Conservation (phyloP, 2,797 vertebrate species). For the Periparus ater region DNA sequence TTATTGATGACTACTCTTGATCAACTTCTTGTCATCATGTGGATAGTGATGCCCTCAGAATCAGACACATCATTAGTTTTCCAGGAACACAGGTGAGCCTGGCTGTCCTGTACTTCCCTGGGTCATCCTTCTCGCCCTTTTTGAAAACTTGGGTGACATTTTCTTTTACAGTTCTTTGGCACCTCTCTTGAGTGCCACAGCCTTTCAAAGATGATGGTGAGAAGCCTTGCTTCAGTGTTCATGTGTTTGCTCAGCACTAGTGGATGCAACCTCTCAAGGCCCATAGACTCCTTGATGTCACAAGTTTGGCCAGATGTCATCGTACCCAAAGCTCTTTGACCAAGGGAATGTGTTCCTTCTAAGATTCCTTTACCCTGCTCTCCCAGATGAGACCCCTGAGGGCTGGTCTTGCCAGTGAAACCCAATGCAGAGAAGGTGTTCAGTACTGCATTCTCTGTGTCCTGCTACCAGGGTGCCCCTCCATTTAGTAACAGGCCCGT, state of each 20-base stretch:
- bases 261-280: no score
- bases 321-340: background rate
- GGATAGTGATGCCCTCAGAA: background rate
- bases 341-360: background rate
- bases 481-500: no score
- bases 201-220: background rate
- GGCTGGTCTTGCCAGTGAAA: background rate
- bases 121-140: background rate
- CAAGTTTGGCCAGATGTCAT: background rate
- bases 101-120: background rate
- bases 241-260: background rate
- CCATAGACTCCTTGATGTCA: background rate
- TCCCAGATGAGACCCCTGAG: background rate
- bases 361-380: accelerated
- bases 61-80: background rate
- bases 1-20: background rate
- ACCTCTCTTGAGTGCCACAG: background rate
- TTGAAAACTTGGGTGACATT: background rate
- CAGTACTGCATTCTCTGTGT: background rate
- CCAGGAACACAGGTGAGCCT: background rate
- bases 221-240: background rate
- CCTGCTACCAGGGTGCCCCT: no score
- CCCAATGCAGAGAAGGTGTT: background rate
- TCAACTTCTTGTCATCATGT: accelerated
- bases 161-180: background rate